These are phyloP conservation scores for Acropora yongei DNA, from an alignment of 64 coral and sea anemone genomes.

Conservation along the genomic window DNA sequence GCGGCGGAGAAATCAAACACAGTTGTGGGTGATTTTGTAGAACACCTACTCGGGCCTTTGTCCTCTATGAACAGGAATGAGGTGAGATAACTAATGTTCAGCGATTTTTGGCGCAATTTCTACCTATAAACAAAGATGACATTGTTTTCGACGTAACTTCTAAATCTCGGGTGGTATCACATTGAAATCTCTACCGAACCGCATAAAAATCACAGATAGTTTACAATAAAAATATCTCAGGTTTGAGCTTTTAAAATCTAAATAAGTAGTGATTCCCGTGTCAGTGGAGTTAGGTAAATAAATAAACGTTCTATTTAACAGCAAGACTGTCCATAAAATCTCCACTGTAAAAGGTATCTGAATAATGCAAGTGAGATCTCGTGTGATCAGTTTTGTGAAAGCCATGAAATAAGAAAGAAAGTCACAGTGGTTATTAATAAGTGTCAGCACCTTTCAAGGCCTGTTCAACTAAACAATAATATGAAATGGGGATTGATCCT, in stretches of 20 bases:
- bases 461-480: not conserved
- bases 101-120: too few species aligned
- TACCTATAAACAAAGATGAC: too few species aligned
- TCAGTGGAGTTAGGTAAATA: too few species aligned
- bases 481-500: not conserved
- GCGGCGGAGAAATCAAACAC: not conserved
- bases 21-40: constrained; percentile 14
- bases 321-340: not conserved
- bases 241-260: too few species aligned
- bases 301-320: not conserved
- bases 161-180: too few species aligned
- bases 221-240: too few species aligned
- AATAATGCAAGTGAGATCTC: not conserved
- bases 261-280: too few species aligned
- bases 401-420: not conserved
- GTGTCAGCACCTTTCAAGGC: not conserved
- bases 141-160: not conserved
- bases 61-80: constrained; percentile 16
- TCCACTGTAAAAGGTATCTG: not conserved
- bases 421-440: not conserved
- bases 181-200: too few species aligned
- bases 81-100: not conserved
- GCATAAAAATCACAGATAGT: too few species aligned
- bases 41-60: not conserved
- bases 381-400: not conserved